A percentile compares a stretch with the other conserved stretches of the same genome.
Conservation (phyloP, 2,113 vertebrate species). For the Notothenia coriiceps region DNA sequence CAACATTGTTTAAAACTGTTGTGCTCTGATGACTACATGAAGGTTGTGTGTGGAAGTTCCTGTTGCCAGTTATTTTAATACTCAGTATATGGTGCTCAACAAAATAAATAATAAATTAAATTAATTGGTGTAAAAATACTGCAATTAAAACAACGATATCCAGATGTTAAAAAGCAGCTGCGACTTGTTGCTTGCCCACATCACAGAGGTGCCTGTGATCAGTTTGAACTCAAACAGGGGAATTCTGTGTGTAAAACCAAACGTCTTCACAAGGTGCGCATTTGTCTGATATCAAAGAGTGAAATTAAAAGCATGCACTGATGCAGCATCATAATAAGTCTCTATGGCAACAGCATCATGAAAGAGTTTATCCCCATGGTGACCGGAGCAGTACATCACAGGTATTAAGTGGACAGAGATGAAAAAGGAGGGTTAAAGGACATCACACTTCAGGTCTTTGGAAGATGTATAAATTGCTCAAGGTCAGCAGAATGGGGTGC, state of each 20-base stretch:
- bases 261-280: slow-evolving; percentile 15
- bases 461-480: slow-evolving; percentile 38
- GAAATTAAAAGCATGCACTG: slow-evolving; percentile 55
- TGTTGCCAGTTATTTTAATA: no score
- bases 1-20: no score
- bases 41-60: no score
- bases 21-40: no score
- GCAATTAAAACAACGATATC: neutral
- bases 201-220: neutral
- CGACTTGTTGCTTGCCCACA: neutral
- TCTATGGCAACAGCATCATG: slow-evolving; percentile 83
- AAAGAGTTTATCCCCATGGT: slow-evolving; percentile 81
- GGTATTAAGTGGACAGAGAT: slow-evolving; percentile 39
- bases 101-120: neutral
- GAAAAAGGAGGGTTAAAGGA: neutral
- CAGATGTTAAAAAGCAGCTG: neutral
- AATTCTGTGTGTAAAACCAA: slow-evolving; percentile 2
- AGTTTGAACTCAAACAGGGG: neutral
- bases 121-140: neutral
- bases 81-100: no score
- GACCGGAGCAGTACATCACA: slow-evolving; percentile 68
- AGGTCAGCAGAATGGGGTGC: slow-evolving; percentile 17
- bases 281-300: slow-evolving; percentile 68
- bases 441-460: neutral
- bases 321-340: slow-evolving; percentile 71